These are phyloP conservation scores for Pocota personata DNA, from an alignment of 2,888 invertebrate genomes.

Conservation along the genomic window DNA sequence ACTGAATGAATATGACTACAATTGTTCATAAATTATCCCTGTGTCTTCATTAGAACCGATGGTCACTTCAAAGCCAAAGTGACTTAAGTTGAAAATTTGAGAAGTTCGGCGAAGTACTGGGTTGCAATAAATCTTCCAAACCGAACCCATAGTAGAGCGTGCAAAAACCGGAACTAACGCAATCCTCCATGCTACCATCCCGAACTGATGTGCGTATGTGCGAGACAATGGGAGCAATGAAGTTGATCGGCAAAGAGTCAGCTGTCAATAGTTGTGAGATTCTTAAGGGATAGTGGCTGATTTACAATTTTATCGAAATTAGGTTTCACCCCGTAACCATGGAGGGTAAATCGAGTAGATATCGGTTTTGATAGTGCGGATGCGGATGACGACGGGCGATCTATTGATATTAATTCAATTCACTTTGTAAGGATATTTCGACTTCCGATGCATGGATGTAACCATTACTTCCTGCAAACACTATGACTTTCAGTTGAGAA, in stretches of 20 bases:
- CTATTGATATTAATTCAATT: conserved; percentile 74
- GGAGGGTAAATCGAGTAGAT: conserved; percentile 50
- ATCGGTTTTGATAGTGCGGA: conserved; percentile 48
- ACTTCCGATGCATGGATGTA: conserved; percentile 71
- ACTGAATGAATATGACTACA: background rate
- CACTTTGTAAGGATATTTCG: conserved; percentile 72
- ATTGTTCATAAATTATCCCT: conserved; percentile 47
- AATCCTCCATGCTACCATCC: conserved; percentile 62
- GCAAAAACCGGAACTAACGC: conserved; percentile 75
- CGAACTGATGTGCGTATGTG: conserved; percentile 41
- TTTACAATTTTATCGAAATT: conserved; percentile 68
- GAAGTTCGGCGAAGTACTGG: conserved; percentile 9
- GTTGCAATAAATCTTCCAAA: conserved; percentile 63
- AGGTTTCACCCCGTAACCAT: conserved; percentile 44
- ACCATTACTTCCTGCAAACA: conserved; percentile 60
- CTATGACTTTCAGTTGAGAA: conserved; percentile 32
- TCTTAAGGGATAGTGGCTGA: conserved; percentile 64
- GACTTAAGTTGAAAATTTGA: conserved; percentile 56
- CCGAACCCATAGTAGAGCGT: conserved; percentile 53
- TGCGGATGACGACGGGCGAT: conserved; percentile 62
- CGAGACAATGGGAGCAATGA: conserved; percentile 59
- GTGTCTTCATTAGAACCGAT: conserved; percentile 46
- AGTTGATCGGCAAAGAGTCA: conserved; percentile 69
- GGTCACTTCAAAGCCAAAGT: conserved; percentile 56
- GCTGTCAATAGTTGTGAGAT: conserved; percentile 69